Evolutionary conservation across 1,140 invertebrate genomes (phyloP).

Genomic region (Megalonaias nervosa): DNA sequence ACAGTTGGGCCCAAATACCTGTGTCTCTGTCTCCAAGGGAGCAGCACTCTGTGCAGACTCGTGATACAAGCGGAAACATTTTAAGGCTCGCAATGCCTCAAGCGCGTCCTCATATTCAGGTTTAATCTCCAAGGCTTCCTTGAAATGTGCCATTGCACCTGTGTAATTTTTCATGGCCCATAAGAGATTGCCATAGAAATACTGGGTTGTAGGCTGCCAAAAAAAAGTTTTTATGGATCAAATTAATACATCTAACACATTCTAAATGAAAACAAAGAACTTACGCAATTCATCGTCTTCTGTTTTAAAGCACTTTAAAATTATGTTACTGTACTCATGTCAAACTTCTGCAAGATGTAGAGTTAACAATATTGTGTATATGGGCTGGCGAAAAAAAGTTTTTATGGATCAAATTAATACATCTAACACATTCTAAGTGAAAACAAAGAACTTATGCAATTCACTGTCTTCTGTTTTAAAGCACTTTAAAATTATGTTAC

Average conservation of each 20-base stretch:
- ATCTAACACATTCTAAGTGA: neutral
- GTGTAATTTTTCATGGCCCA: constrained; percentile 79
- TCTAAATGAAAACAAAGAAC: constrained; percentile 1
- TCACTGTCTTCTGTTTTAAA: neutral
- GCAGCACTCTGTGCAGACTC: constrained; percentile 64
- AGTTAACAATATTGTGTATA: too few species aligned
- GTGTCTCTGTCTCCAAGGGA: constrained; percentile 36
- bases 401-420: too few species aligned
- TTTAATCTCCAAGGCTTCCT: constrained; percentile 77
- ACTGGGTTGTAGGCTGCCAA: constrained; percentile 80
- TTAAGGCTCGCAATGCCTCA: constrained; percentile 75
- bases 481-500: neutral
- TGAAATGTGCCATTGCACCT: constrained; percentile 80
- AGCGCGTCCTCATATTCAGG: constrained; percentile 74
- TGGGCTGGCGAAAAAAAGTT: constrained; percentile 73
- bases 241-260: too few species aligned
- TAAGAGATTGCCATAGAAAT: constrained; percentile 79
- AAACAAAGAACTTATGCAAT: neutral
- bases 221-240: too few species aligned
- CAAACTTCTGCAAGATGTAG: neutral
- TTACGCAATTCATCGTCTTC: neutral
- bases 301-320: neutral
- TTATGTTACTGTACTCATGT: neutral
- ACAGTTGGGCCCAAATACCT: constrained; percentile 47
- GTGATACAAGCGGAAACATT: constrained; percentile 73